Evolutionary conservation across 2,797 vertebrate genomes (phyloP), one percentile per base, ranked within the genome.

Genomic region (Stomatorhinus walkeri): DNA sequence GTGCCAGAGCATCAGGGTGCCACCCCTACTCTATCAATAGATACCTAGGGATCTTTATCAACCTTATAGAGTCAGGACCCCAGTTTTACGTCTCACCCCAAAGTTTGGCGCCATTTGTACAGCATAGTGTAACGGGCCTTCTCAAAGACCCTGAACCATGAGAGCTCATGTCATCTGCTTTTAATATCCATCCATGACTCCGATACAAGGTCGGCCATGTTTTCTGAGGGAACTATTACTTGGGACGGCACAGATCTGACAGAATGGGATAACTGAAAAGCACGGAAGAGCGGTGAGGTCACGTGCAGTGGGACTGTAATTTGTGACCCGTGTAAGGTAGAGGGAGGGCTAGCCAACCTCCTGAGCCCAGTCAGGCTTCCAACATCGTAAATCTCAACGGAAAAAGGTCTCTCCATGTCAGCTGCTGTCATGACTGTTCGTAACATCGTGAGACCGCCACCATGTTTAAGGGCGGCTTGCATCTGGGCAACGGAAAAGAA

Each of bases 111-210:
- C 9, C 59, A 64, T 64, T 64, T 72, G 32, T 36, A 36, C 28
- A 36, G 28, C 64, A 36, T 28, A 72, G 9, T 64, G 59, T 28
- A 64, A 64, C 28, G 59, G 9, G 22, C 22, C 59, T 64, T 64
- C 59, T 64, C 59, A 10, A 4, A 64, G 22, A 64, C 59, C 12
- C 59, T 64, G 64, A 72, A 72, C 64, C 64, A 72, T 48, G 84
- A 2, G 89, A 92, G 92, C 91, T 87, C 87, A 56, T 89, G 91
- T 92, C 93, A 94, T 96, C 94, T 96, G 95, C 92, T 95, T 93
- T 93, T 92, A 89, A 94, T 94, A 94, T 92, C 43, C 90, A 88
- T 91, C 94, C 93, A 94, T 40, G 72, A 79, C 76, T 43, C 76
- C 19, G 7, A 46, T 46, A 43, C 76, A 43, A 81, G 76, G 76